Evolutionary conservation across 2,113 vertebrate species (phyloP).

Genomic region (Ahaetulla prasina): DNA sequence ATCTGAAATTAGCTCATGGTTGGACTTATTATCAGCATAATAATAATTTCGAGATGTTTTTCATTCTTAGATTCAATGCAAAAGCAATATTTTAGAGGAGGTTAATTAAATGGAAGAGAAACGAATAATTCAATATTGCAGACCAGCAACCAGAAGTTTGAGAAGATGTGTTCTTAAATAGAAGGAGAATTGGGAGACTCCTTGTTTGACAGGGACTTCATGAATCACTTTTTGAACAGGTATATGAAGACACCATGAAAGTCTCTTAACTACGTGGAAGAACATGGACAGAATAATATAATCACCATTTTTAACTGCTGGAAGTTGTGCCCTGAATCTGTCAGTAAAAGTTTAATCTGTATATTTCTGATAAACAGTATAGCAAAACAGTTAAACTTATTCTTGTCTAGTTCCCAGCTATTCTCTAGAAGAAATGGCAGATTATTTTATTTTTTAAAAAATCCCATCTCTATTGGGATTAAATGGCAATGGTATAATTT

Average conservation of each 20-base stretch:
- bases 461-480: neutral
- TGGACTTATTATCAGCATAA: neutral
- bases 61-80: neutral
- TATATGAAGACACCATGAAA: slow-evolving; percentile 65
- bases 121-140: neutral
- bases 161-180: slow-evolving; percentile 25
- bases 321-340: slow-evolving; percentile 68
- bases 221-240: slow-evolving; percentile 60
- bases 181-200: slow-evolving; percentile 14
- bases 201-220: slow-evolving; percentile 18
- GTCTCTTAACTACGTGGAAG: slow-evolving; percentile 53
- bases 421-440: slow-evolving; percentile 57
- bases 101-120: neutral
- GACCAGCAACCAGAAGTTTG: slow-evolving; percentile 20
- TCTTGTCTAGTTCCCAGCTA: slow-evolving; percentile 52
- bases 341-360: slow-evolving; percentile 66
- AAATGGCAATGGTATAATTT: neutral
- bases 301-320: slow-evolving; percentile 54
- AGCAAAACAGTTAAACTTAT: slow-evolving; percentile 59
- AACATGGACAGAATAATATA: slow-evolving; percentile 52
- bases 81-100: neutral
- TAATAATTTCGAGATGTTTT: neutral
- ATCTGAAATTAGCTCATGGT: neutral
- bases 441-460: neutral
- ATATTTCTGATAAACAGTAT: slow-evolving; percentile 56